Evolutionary conservation across 2,888 invertebrate genomes (phyloP).

Genomic region (Odiellus spinosus): DNA sequence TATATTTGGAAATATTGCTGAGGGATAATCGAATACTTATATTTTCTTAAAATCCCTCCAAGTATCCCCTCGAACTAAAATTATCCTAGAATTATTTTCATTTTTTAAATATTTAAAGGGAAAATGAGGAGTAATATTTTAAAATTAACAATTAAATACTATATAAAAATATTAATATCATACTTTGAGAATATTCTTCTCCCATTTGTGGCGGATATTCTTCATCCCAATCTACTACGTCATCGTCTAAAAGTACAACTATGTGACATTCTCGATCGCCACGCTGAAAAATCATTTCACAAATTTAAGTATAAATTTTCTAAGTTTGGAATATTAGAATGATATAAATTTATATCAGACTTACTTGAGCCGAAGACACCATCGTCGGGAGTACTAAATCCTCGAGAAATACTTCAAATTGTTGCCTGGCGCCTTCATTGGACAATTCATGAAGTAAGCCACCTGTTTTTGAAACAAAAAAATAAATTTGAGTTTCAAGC

Average conservation of each 20-base stretch:
- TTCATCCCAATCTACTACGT: slow-evolving; percentile 94
- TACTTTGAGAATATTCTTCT: slow-evolving; percentile 92
- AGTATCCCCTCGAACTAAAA: too few relatives aligned
- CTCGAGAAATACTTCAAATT: slow-evolving; percentile 92
- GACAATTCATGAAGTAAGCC: slow-evolving; percentile 93
- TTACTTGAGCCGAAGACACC: slow-evolving; percentile 50
- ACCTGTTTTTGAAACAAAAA: slow-evolving; percentile 37
- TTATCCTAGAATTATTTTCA: too few relatives aligned
- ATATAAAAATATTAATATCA: too few relatives aligned
- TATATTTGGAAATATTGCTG: too few relatives aligned
- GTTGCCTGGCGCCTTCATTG: slow-evolving; percentile 95
- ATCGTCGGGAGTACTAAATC: slow-evolving; percentile 86
- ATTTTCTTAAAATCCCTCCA: too few relatives aligned
- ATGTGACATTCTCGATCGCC: slow-evolving; percentile 97
- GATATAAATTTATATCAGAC: not conserved
- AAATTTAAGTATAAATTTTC: slow-evolving; percentile 29
- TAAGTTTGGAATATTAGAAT: not conserved
- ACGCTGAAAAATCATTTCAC: too few relatives aligned
- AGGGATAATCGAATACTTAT: too few relatives aligned
- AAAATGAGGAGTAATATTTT: too few relatives aligned
- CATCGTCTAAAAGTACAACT: slow-evolving; percentile 88
- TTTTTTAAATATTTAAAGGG: too few relatives aligned
- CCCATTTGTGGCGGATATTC: slow-evolving; percentile 99
- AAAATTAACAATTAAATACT: too few relatives aligned
- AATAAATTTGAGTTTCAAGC: not conserved